These are phyloP conservation scores for Uropetala carovei DNA, from an alignment of 2,888 invertebrate species.

Conservation along the genomic window DNA sequence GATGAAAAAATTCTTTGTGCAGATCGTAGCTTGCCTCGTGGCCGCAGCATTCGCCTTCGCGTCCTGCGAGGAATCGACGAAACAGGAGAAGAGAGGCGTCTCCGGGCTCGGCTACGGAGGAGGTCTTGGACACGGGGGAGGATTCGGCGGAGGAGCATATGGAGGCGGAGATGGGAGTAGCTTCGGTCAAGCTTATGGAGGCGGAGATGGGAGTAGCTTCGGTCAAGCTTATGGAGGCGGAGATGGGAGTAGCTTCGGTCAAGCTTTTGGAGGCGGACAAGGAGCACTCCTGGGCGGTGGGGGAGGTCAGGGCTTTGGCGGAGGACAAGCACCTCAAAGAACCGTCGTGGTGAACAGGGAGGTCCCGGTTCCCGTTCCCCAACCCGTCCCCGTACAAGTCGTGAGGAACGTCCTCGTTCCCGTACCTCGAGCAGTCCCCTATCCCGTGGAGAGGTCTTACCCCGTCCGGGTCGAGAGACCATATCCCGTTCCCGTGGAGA, in stretches of 20 bases:
- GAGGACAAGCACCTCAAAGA: no score
- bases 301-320: no score
- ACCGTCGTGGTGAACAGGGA: no score
- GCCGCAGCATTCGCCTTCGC: conserved; percentile 18
- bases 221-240: conserved; percentile 41
- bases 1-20: neutral
- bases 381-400: no score
- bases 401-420: no score
- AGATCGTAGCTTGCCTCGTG: neutral
- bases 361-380: no score
- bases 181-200: neutral
- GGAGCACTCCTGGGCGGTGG: no score
- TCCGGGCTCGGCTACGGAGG: conserved; percentile 67
- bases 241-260: neutral
- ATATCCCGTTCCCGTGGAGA: no score
- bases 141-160: neutral
- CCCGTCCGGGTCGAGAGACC: no score
- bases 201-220: neutral
- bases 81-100: conserved; percentile 68
- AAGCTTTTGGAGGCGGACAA: neutral
- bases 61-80: conserved; percentile 66
- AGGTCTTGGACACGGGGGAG: neutral
- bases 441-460: no score
- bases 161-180: conserved; percentile 52
- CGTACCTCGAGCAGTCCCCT: no score